Conservation (phyloP, 2,888 invertebrate genomes). For the Pristionchus arcanus region DNA sequence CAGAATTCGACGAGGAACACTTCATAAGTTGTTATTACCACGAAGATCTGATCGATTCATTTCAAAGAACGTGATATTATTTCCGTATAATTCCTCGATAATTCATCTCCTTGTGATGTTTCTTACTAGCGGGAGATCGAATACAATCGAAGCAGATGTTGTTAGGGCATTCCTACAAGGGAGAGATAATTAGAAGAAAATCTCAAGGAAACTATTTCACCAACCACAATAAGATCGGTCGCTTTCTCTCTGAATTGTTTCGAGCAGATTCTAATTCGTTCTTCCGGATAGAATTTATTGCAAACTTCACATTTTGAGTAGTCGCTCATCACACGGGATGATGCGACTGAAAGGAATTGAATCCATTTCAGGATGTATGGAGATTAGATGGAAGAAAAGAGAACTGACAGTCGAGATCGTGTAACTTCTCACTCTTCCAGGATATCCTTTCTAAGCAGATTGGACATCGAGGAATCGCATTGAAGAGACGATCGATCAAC, state of each 20-base stretch:
- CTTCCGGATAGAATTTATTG: neutral
- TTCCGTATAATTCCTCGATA: neutral
- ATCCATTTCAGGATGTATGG: neutral
- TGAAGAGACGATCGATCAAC: neutral
- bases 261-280: neutral
- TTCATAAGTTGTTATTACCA: too few relatives aligned
- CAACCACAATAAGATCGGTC: neutral
- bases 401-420: neutral
- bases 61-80: neutral
- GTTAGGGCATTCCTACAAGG: neutral
- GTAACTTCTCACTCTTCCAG: neutral
- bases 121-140: neutral
- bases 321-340: neutral
- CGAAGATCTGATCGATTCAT: neutral
- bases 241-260: conserved; percentile 2
- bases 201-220: neutral
- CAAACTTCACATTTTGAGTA: neutral
- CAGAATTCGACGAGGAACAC: too few relatives aligned
- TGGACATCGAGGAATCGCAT: neutral
- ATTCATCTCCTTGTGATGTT: neutral
- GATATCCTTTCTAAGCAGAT: neutral
- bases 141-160: neutral
- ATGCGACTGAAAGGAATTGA: neutral
- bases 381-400: neutral
- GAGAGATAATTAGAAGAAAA: neutral